Evolutionary conservation across 2,113 vertebrate species (phyloP), one percentile per base, ranked within the genome.

Genomic region (Pachycephala philippinensis): DNA sequence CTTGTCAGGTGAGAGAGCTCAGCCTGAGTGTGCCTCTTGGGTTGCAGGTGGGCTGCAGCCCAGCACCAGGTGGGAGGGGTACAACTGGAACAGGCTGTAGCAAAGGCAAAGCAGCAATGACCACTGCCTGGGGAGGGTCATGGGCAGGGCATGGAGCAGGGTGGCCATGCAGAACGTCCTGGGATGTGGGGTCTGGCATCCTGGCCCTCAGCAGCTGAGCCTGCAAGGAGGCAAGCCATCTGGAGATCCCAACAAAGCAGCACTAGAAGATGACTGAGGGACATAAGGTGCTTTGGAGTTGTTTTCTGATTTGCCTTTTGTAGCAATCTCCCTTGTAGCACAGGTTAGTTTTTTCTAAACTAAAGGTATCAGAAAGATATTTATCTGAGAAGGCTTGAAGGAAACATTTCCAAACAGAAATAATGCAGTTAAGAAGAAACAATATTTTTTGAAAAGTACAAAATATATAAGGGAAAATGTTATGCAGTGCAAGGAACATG

Each of bases 161-260:
- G 30, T 31, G 56, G 61, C 26, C 47, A 30, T 2, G 2, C 19
- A 22, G 26, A 26, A 23, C 1, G 0, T 28, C 20, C 28, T 63
- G 42, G 20, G 39, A 13, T 23, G 10, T 33, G 70, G n/a, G 12
- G 3, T n/a, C 0, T 0, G 42, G 11, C n/a, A 49, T 40, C 31
- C 75, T 40, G 26, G 4, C 39, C 20, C 17, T 53, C 4, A 5
- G 39, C 66, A 83, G 56, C 44, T 53, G 42, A 40, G 7, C 22
- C 53, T 72, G 44, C 33, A 90, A 78, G 50, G 14, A 72, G 8
- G 3, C 4, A 69, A 84, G 42, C 0, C 1, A 60, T 64, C 49
- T 54, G 30, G 15, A 69, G 9, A 13, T 42, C 20, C 15, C 33
- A 77, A 30, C 3, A 81, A 40, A 63, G 33, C 30, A 74, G 27